Evolutionary conservation across 2,888 invertebrate genomes (phyloP), one percentile per base, ranked within the genome.

Genomic region (Stenolophus ochropezus): DNA sequence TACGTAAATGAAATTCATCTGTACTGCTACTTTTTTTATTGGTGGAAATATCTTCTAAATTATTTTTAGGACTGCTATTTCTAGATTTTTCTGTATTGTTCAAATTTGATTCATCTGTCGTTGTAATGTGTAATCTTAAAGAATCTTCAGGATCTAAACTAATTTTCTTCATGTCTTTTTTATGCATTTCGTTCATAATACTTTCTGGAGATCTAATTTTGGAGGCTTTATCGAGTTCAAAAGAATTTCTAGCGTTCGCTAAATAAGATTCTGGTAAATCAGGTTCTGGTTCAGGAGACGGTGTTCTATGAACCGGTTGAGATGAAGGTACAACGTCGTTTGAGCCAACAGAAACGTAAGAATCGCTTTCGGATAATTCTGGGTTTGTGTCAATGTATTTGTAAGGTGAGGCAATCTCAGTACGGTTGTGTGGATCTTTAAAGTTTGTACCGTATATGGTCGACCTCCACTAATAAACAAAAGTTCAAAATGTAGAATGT

Each of bases 121-220:
- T 74, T 0, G 81, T 58, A 23, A 81, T 20, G 27, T 81, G 81
- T 51, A 81, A 65, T 25, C 27, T 74, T 23, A 73, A 58, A n/a
- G 49, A 61, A 21, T 77, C 49, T 1, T 81, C 51, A 8, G 74
- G 49, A 16, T 18, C 56, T 21, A 33, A 16, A 25, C 8, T 27
- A 18, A 42, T 53, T 73, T 20, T 73, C 14, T 33, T 65, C n/a
- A 21, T 4, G 2, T 20, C 14, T 21, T 53, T 74, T 23, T 51
- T 20, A 20, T 16, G 16, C 0, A 4, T 21, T 23, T 73, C 11
- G 5, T 73, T 73, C 20, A 56, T 21, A 27, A 80, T 21, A 51
- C 74, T 81, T 51, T 81, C 81, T 0, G 81, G 81, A 18, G 81
- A 81, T 18, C 75, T 20, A 27, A 81, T 75, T 16, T 75, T 81